A percentile compares a stretch with the other conserved stretches of the same genome.
These are phyloP conservation scores for Alviniconcha marisindica DNA, from an alignment of 1,140 invertebrate species.

Conservation along the genomic window DNA sequence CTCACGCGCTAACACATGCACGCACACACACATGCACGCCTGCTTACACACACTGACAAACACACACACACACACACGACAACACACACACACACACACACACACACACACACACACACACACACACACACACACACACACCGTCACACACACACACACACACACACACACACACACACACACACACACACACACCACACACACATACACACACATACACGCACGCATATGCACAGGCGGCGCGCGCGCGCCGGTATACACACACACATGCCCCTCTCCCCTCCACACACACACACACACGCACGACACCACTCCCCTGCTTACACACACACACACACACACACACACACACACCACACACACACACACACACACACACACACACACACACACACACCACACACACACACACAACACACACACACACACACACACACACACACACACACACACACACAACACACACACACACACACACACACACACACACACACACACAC, in stretches of 20 bases:
- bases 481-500: no score
- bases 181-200: no score
- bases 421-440: no score
- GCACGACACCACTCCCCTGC: background rate
- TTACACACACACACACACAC: background rate
- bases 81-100: background rate
- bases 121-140: background rate
- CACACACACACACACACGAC: background rate
- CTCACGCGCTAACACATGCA: background rate
- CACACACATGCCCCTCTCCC: background rate
- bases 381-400: no score
- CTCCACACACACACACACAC: background rate
- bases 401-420: no score
- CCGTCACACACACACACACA: background rate
- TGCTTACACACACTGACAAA: background rate
- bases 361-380: no score
- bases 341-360: background rate
- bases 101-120: slow-evolving; percentile 20
- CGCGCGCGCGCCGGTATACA: background rate
- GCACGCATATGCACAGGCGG: background rate
- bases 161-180: background rate
- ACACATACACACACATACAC: background rate
- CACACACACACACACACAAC: no score
- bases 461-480: no score
- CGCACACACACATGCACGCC: background rate